These are phyloP conservation scores for Orcinus orca DNA, from an alignment of 2,113 vertebrate genomes.

Conservation along the genomic window DNA sequence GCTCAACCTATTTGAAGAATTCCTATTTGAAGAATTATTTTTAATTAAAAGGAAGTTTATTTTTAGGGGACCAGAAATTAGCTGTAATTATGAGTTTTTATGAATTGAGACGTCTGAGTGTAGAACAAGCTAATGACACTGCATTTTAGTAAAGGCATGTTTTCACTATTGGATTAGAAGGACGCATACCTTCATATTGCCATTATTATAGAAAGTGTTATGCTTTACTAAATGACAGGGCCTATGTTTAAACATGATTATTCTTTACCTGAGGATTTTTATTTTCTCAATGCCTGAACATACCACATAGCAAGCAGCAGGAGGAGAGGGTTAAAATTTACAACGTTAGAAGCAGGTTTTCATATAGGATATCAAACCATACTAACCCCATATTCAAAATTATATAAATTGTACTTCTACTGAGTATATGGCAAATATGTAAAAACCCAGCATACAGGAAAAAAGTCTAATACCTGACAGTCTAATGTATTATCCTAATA, in stretches of 20 bases:
- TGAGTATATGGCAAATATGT: not conserved
- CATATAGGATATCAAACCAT: not conserved
- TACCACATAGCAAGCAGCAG: not conserved
- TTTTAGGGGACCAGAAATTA: not conserved
- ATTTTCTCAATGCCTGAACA: not conserved
- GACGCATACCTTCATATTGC: rapidly evolving
- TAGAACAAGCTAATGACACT: not conserved
- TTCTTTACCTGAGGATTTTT: not conserved
- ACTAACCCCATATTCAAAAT: not conserved
- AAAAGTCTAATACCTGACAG: not conserved
- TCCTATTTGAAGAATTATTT: not conserved
- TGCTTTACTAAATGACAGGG: not conserved
- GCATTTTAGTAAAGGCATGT: not conserved
- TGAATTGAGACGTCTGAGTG: not conserved
- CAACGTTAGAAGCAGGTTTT: not conserved
- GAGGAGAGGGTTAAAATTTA: not conserved
- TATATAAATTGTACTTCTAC: not conserved
- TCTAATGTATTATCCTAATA: not conserved
- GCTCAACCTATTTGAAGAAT: not conserved
- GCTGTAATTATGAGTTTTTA: not conserved
- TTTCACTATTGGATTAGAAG: not conserved
- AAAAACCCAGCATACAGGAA: not conserved
- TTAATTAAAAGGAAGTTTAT: not conserved
- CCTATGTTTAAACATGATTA: not conserved
- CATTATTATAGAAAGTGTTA: not conserved